Percentiles rank a stretch among this genome's conserved stretches.
Conservation (phyloP, 2,888 invertebrate species). For the Napeogenes inachia region DNA sequence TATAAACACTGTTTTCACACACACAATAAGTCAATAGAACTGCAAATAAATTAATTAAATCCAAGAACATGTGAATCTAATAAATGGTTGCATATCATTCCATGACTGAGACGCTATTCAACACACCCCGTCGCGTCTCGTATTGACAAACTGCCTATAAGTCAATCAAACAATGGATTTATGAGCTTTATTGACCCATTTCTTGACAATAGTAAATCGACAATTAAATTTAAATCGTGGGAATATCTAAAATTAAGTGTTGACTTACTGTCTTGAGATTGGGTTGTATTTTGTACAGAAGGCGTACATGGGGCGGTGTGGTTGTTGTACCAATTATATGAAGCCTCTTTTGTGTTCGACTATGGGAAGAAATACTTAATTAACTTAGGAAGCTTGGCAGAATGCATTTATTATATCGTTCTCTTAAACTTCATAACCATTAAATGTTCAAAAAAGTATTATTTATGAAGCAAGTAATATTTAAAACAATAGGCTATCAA, state of each 20-base stretch:
- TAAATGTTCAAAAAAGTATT: too few species aligned
- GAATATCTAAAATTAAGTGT: constrained; percentile 67
- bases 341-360: constrained; percentile 26
- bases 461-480: too few species aligned
- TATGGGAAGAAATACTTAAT: constrained; percentile 24
- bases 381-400: constrained; percentile 16
- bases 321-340: constrained; percentile 48
- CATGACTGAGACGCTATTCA: constrained; percentile 52
- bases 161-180: constrained; percentile 68
- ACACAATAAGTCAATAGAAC: too few species aligned
- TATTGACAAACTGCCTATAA: constrained; percentile 76
- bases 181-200: constrained; percentile 72
- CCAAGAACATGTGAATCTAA: constrained; percentile 56
- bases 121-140: constrained; percentile 53
- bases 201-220: constrained; percentile 67
- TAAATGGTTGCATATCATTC: constrained; percentile 70
- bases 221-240: constrained; percentile 74
- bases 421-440: background rate
- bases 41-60: constrained; percentile 23
- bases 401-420: constrained; percentile 6
- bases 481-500: too few species aligned
- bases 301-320: constrained; percentile 52
- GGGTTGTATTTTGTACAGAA: constrained; percentile 51
- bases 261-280: constrained; percentile 58
- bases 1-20: too few species aligned